Evolutionary conservation across 2,888 invertebrate species (phyloP).

Genomic region (Trichacis sp.): DNA sequence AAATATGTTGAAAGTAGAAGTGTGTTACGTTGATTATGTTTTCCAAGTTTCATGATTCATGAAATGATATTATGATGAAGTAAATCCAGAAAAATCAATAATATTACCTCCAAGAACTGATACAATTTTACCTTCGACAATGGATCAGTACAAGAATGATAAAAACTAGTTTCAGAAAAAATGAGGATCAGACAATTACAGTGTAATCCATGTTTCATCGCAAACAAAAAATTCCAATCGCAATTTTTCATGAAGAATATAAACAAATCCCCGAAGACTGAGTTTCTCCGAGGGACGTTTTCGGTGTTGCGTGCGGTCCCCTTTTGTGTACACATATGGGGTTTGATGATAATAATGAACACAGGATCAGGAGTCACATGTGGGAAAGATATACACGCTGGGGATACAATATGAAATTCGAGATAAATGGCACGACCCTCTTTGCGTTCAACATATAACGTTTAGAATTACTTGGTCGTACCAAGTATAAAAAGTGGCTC

Average conservation of each 20-base stretch:
- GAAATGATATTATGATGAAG: too few relatives aligned
- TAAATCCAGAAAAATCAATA: too few relatives aligned
- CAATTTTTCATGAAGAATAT: neutral
- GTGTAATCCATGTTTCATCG: neutral
- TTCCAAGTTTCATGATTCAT: too few relatives aligned
- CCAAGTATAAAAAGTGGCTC: slow-evolving; percentile 16
- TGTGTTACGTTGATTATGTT: too few relatives aligned
- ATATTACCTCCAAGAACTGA: too few relatives aligned
- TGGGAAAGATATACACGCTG: slow-evolving; percentile 56
- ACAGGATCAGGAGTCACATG: slow-evolving; percentile 44
- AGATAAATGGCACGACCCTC: slow-evolving; percentile 7
- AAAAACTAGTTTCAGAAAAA: too few relatives aligned
- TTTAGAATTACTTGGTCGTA: neutral
- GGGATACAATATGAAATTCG: slow-evolving; percentile 9
- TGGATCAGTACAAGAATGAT: too few relatives aligned
- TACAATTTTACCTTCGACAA: too few relatives aligned
- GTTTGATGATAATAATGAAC: slow-evolving; percentile 54
- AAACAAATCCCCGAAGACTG: slow-evolving; percentile 4
- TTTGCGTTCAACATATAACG: slow-evolving; percentile 2
- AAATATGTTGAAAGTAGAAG: too few relatives aligned
- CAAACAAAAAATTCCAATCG: neutral
- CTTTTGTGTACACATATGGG: slow-evolving; percentile 34
- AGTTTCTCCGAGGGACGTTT: slow-evolving; percentile 6
- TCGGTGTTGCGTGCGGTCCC: slow-evolving; percentile 36
- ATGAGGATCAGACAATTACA: neutral